Evolutionary conservation across 2,888 invertebrate genomes (phyloP).

Genomic region (Minunthozetes semirufus): DNA sequence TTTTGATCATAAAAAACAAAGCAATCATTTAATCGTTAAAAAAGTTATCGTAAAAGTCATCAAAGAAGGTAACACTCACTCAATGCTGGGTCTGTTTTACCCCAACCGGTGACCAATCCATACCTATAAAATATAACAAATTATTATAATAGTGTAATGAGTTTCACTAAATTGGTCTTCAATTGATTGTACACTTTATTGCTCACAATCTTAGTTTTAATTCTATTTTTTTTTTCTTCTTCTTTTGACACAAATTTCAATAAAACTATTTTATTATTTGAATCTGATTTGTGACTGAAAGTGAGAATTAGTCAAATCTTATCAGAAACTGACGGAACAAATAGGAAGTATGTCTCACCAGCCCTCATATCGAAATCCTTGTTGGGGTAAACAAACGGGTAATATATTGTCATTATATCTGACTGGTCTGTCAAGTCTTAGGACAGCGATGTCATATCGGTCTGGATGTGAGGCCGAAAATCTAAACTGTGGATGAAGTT

Average conservation of each 20-base stretch:
- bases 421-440: constrained; percentile 64
- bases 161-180: too few species aligned
- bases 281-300: too few species aligned
- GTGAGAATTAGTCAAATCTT: too few species aligned
- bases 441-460: constrained; percentile 65
- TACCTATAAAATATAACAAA: neutral
- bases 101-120: constrained; percentile 60
- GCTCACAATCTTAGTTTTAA: too few species aligned
- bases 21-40: neutral
- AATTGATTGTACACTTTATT: too few species aligned
- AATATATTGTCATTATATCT: constrained; percentile 61
- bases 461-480: constrained; percentile 76
- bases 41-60: constrained; percentile 13
- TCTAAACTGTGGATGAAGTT: constrained; percentile 71
- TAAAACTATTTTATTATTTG: too few species aligned
- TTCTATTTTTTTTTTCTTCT: too few species aligned
- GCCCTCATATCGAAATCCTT: constrained; percentile 62
- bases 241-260: neutral
- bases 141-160: too few species aligned
- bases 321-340: neutral
- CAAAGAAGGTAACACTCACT: constrained; percentile 46
- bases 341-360: constrained; percentile 72
- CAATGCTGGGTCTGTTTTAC: constrained; percentile 61
- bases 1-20: constrained; percentile 40
- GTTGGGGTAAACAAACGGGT: constrained; percentile 68